phyloP scores from a whole-genome alignment of 1,140 invertebrate genomes.

The Pseudobourletiella spinata region DNA sequence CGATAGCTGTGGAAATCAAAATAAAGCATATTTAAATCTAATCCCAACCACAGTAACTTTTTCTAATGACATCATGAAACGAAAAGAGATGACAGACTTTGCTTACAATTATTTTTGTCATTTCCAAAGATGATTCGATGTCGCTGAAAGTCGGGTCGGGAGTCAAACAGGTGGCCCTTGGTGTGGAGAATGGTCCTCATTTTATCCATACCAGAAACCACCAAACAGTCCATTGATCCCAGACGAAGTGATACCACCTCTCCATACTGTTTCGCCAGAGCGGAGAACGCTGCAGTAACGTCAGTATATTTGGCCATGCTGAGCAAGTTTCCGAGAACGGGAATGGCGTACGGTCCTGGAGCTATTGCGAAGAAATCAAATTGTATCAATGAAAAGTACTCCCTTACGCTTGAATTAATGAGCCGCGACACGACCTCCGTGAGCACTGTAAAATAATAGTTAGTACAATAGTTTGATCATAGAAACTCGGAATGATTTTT shows the following conservation, averaged over 20 bases:
- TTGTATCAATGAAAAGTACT: background rate
- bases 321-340: conserved; percentile 61
- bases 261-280: conserved; percentile 59
- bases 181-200: conserved; percentile 70
- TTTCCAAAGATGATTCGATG: conserved; percentile 56
- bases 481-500: background rate
- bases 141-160: conserved; percentile 66
- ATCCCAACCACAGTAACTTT: too few species aligned
- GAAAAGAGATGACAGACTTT: too few species aligned
- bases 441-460: background rate
- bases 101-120: conserved; percentile 63
- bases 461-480: background rate
- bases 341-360: conserved; percentile 53
- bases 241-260: conserved; percentile 63
- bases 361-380: conserved; percentile 31
- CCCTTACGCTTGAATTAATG: background rate
- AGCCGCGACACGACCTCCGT: background rate
- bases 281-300: conserved; percentile 63
- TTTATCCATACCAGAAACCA: conserved; percentile 62
- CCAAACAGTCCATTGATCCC: conserved; percentile 59
- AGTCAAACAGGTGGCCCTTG: conserved; percentile 68
- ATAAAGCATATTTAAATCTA: too few species aligned
- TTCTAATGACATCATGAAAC: too few species aligned
- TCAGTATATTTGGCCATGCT: conserved; percentile 54
- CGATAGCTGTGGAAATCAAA: conserved; percentile 64